Evolutionary conservation across 2,888 invertebrate genomes (phyloP), one percentile per base, ranked within the genome.

Genomic region (Ichneumon xanthorius): DNA sequence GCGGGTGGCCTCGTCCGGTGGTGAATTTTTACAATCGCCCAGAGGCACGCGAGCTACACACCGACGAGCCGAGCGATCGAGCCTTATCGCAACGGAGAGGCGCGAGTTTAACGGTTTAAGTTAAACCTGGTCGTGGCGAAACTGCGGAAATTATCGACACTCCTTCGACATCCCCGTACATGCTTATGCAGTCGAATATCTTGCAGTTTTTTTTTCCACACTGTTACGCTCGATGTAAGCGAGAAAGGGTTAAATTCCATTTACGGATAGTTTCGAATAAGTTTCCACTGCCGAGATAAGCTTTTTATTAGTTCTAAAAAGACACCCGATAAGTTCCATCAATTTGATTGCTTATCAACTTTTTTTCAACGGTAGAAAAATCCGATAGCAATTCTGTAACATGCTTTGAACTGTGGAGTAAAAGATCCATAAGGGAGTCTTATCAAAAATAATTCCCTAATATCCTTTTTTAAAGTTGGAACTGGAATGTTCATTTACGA

Each of bases 41-140:
- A 50, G 45, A 30, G 45, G 70, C 58, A 82, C 79, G 79, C 79
- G 79, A 83, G 76, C 67, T 55, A 50, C 72, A 48, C 72, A 22
- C 76, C 33, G 68, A 40, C 63, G 63, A 75, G 79, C 50, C 79
- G 83, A 75, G 83, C 79, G 80, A 75, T 70, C 33, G 63, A 75
- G 83, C 5, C 79, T 84, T 80, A 84, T 80, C 83, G 73, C 68
- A 75, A 80, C 80, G 53, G 61, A 22, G 75, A 84, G 79, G 83
- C 70, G 83, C 83, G 73, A 84, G 80, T 79, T 84, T 84, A 84
- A 84, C 79, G 83, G 83, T 84, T 84, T 40, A 33, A 71, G 68
- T 63, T 63, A 33, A 63, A 63, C 63, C 63, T 63, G 30, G 63
- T 63, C 30, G 63, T 33, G 61, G 37, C 70, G 26, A 63, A 77